Percentiles rank a stretch among this genome's conserved stretches.
phyloP scores from a whole-genome alignment of 1,140 invertebrate genomes.

The Bombus balteatus region DNA sequence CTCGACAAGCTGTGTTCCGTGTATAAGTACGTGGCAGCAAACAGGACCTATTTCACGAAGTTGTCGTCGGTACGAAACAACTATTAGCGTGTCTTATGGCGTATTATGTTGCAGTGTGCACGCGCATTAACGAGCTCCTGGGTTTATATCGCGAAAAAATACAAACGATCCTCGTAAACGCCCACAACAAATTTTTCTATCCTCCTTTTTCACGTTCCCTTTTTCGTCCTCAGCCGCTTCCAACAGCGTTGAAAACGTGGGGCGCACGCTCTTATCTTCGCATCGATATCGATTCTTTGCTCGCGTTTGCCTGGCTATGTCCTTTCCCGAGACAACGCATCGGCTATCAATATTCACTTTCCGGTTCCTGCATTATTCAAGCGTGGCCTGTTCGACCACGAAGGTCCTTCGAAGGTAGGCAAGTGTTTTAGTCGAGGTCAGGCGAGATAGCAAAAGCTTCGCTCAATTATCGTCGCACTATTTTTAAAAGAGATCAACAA shows the following conservation, averaged over 20 bases:
- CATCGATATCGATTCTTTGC: slow-evolving; percentile 36
- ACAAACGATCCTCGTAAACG: slow-evolving; percentile 58
- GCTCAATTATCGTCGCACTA: slow-evolving; percentile 18
- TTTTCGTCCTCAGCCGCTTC: no score
- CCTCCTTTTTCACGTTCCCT: background rate
- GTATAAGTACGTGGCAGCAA: slow-evolving; percentile 22
- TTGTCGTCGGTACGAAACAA: slow-evolving; percentile 71
- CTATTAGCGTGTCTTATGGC: slow-evolving; percentile 72
- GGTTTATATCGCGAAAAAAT: slow-evolving; percentile 54
- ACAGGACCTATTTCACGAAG: slow-evolving; percentile 68
- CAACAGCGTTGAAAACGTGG: no score
- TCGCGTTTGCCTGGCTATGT: slow-evolving; percentile 25
- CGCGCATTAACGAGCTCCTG: slow-evolving; percentile 71
- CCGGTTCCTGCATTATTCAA: slow-evolving; percentile 62
- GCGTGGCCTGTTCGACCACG: background rate
- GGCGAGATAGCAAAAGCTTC: background rate
- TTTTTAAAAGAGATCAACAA: background rate
- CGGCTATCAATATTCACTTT: slow-evolving; percentile 62
- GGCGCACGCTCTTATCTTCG: slow-evolving; percentile 20
- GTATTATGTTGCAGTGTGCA: slow-evolving; percentile 68
- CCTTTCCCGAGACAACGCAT: slow-evolving; percentile 27
- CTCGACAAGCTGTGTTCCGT: background rate
- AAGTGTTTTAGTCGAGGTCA: slow-evolving; percentile 35
- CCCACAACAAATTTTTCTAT: slow-evolving; percentile 48
- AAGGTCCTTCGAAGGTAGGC: slow-evolving; percentile 32